A percentile compares a stretch with the other conserved stretches of the same genome.
These are phyloP conservation scores for Pterocles burchelli DNA, from an alignment of 2,113 vertebrate genomes.

Conservation along the genomic window DNA sequence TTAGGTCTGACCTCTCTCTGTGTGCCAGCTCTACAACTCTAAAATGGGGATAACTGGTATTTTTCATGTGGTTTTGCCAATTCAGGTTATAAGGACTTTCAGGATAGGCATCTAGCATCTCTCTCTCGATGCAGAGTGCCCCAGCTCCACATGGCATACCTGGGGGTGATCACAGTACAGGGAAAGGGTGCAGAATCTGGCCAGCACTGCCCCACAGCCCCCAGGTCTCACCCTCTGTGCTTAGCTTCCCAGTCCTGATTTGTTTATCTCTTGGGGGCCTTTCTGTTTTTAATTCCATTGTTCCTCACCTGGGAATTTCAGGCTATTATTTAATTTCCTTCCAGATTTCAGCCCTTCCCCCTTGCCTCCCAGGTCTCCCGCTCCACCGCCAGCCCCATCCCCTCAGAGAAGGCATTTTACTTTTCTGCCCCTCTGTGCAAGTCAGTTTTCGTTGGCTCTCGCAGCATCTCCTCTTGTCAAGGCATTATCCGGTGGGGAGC, in stretches of 20 bases:
- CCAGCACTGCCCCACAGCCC: background rate
- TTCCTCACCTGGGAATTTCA: constrained; percentile 68
- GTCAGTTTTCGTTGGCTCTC: constrained; percentile 49
- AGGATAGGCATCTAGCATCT: background rate
- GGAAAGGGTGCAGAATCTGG: background rate
- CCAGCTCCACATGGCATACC: fast-evolving
- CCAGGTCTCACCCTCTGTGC: fast-evolving
- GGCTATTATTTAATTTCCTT: constrained; percentile 71
- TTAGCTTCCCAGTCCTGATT: background rate
- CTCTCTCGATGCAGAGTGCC: background rate
- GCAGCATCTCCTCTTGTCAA: constrained; percentile 59
- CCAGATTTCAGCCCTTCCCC: constrained; percentile 42
- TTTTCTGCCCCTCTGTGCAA: constrained; percentile 33
- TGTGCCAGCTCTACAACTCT: background rate
- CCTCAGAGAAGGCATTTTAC: constrained; percentile 11
- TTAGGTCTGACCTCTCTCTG: background rate
- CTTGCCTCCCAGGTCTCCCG: background rate
- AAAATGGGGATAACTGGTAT: background rate
- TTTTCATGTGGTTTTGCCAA: background rate
- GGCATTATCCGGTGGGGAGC: constrained; percentile 67
- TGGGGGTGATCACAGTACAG: fast-evolving
- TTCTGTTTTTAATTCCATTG: constrained; percentile 63
- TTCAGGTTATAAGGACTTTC: background rate
- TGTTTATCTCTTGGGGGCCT: constrained; percentile 51
- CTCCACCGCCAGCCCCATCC: background rate